Percentiles rank a stretch among this genome's conserved stretches.
phyloP scores from a whole-genome alignment of 2,113 vertebrate species.

The Halichoeres trimaculatus region DNA sequence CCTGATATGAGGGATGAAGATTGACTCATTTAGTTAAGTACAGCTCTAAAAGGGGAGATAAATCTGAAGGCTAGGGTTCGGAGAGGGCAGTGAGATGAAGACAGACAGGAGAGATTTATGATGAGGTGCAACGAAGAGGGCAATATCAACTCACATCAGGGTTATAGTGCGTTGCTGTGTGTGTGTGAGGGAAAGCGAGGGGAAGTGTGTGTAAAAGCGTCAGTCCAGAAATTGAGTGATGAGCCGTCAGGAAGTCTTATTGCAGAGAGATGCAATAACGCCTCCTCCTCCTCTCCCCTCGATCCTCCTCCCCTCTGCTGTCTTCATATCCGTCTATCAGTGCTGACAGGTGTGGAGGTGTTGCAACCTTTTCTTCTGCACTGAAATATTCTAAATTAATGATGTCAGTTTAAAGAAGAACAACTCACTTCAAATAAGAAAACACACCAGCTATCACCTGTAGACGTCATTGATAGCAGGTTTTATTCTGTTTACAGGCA shows the following conservation, averaged over 20 bases:
- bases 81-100: background rate
- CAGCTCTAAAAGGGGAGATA: background rate
- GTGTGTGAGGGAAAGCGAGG: conserved; percentile 5
- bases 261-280: background rate
- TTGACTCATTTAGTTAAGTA: background rate
- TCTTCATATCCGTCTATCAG: conserved; percentile 4
- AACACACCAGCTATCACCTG: background rate
- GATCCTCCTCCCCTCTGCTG: background rate
- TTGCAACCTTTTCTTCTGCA: background rate
- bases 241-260: conserved; percentile 10
- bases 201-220: background rate
- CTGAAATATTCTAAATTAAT: background rate
- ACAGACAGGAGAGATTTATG: background rate
- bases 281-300: background rate
- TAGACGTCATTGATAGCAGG: no score
- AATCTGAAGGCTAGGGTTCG: background rate
- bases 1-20: background rate
- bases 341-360: background rate
- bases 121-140: background rate
- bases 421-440: background rate
- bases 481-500: no score
- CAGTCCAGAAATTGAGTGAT: conserved; percentile 12
- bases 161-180: conserved; percentile 5
- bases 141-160: background rate
- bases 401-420: background rate